Percentiles rank a stretch among this genome's conserved stretches.
Conservation (phyloP, 2,113 vertebrate species). For the Argyrosomus japonicus region DNA sequence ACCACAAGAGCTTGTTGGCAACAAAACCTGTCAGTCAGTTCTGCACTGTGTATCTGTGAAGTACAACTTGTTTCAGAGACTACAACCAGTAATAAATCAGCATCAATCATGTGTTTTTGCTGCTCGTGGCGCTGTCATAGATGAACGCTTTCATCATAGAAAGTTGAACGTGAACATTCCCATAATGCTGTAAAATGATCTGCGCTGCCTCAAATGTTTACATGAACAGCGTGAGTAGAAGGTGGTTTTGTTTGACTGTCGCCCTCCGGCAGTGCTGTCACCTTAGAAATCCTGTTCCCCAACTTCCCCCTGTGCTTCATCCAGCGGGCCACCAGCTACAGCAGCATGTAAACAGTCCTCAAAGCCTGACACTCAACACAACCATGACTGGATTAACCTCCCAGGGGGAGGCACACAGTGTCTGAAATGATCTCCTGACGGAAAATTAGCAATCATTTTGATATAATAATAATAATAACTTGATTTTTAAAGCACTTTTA, state of each 20-base stretch:
- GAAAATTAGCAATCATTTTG: neutral
- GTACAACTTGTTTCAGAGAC: neutral
- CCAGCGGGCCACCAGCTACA: neutral
- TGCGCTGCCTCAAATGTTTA: neutral
- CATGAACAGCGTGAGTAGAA: neutral
- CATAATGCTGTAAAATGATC: neutral
- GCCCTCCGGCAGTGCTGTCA: neutral
- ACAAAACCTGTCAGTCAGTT: neutral
- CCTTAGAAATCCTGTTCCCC: neutral
- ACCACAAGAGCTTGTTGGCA: neutral
- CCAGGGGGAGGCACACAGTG: too few species aligned
- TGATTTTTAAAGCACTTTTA: too few species aligned
- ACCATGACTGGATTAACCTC: neutral
- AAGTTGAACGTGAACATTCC: slow-evolving; percentile 28
- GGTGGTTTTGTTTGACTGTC: neutral
- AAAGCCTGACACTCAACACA: neutral
- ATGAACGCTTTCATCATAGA: neutral
- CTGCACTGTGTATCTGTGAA: neutral
- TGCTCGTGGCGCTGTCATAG: neutral
- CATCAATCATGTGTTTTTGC: neutral
- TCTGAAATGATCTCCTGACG: neutral
- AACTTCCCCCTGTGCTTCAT: neutral
- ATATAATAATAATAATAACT: too few species aligned
- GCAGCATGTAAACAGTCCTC: neutral
- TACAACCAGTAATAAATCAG: neutral